Conservation (phyloP, 2,113 vertebrate species). For the Thomomys bottae region DNA sequence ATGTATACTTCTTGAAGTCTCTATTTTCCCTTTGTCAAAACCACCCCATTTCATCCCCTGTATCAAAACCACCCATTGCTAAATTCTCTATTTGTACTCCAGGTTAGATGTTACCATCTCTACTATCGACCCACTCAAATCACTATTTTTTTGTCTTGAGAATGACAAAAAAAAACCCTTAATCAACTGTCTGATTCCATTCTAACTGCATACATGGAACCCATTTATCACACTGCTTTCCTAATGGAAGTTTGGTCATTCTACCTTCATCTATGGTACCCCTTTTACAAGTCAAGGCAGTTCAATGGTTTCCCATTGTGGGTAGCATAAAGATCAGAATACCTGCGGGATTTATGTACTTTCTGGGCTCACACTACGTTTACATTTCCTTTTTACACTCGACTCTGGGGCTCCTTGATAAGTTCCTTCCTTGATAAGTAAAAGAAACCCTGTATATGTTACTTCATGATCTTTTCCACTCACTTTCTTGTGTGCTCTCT, state of each 20-base stretch:
- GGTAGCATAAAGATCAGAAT: neutral
- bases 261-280: neutral
- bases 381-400: neutral
- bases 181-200: neutral
- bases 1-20: neutral
- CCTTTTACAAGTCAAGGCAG: neutral
- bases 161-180: neutral
- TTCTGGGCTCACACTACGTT: neutral
- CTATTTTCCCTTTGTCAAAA: neutral
- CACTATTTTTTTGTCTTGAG: slow-evolving; percentile 14
- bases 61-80: neutral
- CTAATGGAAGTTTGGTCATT: neutral
- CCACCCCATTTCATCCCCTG: neutral
- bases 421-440: neutral
- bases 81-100: neutral
- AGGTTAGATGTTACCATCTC: neutral
- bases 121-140: neutral
- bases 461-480: neutral
- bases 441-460: neutral
- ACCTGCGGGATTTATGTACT: neutral
- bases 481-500: neutral
- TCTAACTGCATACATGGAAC: neutral
- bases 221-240: neutral
- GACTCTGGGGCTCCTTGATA: neutral
- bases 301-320: neutral